These are phyloP conservation scores for Drosophila sordidapex DNA, from an alignment of 2,888 invertebrate species.

Conservation along the genomic window DNA sequence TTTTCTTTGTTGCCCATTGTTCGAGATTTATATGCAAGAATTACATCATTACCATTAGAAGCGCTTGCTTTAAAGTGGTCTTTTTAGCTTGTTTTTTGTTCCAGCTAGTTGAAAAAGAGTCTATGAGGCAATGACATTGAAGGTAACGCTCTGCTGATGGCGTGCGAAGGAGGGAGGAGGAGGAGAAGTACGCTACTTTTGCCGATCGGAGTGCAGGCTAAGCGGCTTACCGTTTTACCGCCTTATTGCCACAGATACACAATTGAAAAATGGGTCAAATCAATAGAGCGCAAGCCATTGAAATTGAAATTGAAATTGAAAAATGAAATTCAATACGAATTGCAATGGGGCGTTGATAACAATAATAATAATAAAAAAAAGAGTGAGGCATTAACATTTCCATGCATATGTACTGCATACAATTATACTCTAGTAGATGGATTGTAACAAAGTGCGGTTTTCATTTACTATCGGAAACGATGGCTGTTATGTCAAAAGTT, in stretches of 20 bases:
- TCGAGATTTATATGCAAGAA: slow-evolving; percentile 48
- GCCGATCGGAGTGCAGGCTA: slow-evolving; percentile 40
- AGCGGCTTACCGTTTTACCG: slow-evolving; percentile 52
- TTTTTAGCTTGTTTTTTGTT: slow-evolving; percentile 15
- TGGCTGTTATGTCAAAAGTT: slow-evolving; percentile 25
- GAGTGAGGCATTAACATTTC: slow-evolving; percentile 1
- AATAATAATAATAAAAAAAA: background rate
- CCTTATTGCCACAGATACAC: slow-evolving; percentile 34
- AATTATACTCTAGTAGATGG: slow-evolving; percentile 1
- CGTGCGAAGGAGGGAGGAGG: background rate
- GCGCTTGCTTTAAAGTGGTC: slow-evolving; percentile 21
- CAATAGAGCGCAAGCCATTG: slow-evolving; percentile 57
- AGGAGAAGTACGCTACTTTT: background rate
- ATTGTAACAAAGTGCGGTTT: slow-evolving; percentile 13
- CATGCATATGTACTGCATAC: slow-evolving; percentile 6
- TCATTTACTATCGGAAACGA: slow-evolving; percentile 17
- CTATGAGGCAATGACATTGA: slow-evolving; percentile 64
- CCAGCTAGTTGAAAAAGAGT: slow-evolving; percentile 40
- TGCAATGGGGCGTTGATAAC: slow-evolving; percentile 50
- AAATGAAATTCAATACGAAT: slow-evolving; percentile 63
- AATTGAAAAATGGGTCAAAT: slow-evolving; percentile 61
- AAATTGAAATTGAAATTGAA: slow-evolving; percentile 66
- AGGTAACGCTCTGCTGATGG: slow-evolving; percentile 50
- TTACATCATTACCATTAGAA: slow-evolving; percentile 66
- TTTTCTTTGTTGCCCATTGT: slow-evolving; percentile 40